Conservation (phyloP, 2,797 vertebrate genomes). For the Catharus ustulatus region DNA sequence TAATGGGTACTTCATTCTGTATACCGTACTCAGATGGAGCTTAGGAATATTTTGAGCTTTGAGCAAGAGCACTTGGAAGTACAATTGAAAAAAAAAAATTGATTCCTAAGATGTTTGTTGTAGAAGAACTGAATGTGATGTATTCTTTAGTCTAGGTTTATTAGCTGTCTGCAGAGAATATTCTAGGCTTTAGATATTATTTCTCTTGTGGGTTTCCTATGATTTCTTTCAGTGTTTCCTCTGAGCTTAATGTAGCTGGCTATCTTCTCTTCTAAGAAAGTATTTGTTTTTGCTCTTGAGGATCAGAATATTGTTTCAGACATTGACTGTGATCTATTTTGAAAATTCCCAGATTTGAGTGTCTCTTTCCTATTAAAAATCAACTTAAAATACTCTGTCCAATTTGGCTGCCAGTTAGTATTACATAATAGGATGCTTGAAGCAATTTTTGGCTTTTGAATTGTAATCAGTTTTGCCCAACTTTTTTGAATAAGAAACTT, state of each 20-base stretch:
- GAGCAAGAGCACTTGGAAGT: neutral
- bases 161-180: neutral
- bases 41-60: neutral
- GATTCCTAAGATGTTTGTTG: neutral
- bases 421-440: neutral
- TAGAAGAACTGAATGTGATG: neutral
- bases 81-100: neutral
- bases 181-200: neutral
- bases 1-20: neutral
- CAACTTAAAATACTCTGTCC: neutral
- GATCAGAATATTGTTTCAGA: neutral
- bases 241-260: neutral
- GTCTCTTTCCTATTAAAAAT: neutral
- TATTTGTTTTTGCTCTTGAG: neutral
- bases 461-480: neutral
- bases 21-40: neutral
- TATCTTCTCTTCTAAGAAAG: neutral
- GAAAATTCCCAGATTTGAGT: neutral
- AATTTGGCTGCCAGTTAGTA: neutral
- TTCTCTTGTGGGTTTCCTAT: neutral
- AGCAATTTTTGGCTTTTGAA: constrained; percentile 6
- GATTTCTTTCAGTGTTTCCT: neutral
- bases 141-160: neutral
- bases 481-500: neutral
- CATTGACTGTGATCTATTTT: neutral